A percentile compares a stretch with the other conserved stretches of the same genome.
phyloP scores from a whole-genome alignment of 64 coral and sea anemone species.

The Montipora efflorescens region DNA sequence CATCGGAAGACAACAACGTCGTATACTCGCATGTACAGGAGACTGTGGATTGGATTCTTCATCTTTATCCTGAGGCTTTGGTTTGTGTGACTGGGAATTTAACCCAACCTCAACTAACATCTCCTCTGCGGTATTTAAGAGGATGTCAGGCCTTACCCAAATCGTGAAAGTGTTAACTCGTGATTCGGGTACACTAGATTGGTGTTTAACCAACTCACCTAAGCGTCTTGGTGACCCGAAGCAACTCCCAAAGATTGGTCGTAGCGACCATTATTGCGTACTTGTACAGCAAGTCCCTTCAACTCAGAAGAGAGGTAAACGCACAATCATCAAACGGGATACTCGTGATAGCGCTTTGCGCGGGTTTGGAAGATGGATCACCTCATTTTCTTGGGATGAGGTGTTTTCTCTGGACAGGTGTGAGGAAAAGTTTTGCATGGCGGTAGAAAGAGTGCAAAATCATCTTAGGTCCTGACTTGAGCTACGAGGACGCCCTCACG shows the following conservation, averaged over 20 bases:
- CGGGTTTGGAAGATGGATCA: slow-evolving; percentile 70
- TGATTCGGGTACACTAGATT: slow-evolving; percentile 58
- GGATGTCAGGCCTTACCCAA: slow-evolving; percentile 53
- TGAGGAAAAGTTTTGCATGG: slow-evolving; percentile 19
- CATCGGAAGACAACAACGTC: slow-evolving; percentile 53
- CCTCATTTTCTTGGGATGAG: slow-evolving; percentile 59
- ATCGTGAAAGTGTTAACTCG: slow-evolving; percentile 64
- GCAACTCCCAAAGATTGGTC: slow-evolving; percentile 62
- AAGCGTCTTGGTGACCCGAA: slow-evolving; percentile 43
- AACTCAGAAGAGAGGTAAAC: slow-evolving; percentile 32
- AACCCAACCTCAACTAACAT: slow-evolving; percentile 64
- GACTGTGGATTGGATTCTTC: slow-evolving; percentile 64
- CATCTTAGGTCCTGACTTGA: too few relatives aligned
- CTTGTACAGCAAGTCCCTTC: slow-evolving; percentile 32
- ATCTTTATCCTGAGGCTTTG: slow-evolving; percentile 53
- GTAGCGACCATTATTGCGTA: slow-evolving; percentile 72
- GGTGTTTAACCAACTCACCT: slow-evolving; percentile 66
- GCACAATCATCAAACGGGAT: slow-evolving; percentile 55
- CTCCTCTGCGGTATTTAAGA: slow-evolving; percentile 40
- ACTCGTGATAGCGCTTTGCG: slow-evolving; percentile 56
- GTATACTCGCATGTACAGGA: slow-evolving; percentile 57
- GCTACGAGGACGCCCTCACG: too few relatives aligned
- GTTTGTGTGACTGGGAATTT: slow-evolving; percentile 49
- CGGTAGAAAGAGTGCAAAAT: too few relatives aligned
- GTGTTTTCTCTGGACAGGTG: slow-evolving; percentile 29